phyloP scores from a whole-genome alignment of 2,113 vertebrate species.

The Dasyornis broadbenti region DNA sequence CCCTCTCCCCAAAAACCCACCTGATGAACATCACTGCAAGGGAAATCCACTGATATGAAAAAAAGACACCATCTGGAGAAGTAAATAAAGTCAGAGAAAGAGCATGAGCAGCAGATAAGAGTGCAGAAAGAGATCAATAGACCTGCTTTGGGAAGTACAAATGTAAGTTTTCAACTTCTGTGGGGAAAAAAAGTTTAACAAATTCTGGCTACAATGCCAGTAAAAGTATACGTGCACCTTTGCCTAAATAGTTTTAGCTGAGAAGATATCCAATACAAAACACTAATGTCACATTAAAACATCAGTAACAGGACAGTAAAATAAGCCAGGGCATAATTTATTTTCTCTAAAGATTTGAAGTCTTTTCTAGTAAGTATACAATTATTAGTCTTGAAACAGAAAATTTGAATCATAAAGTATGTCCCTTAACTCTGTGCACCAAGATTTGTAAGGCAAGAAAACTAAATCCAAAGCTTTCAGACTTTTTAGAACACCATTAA shows the following conservation, averaged over 20 bases:
- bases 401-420: not conserved
- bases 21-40: not conserved
- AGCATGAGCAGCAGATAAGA: not conserved
- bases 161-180: not conserved
- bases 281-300: not conserved
- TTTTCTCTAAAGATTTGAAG: not conserved
- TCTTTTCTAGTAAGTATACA: not conserved
- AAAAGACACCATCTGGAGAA: not conserved
- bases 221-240: not conserved
- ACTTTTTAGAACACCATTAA: not conserved
- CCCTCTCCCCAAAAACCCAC: fast-evolving
- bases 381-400: not conserved
- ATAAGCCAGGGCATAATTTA: not conserved
- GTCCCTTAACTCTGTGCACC: not conserved
- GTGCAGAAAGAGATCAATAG: not conserved
- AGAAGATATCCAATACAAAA: not conserved
- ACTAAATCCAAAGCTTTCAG: not conserved
- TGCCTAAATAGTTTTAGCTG: not conserved
- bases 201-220: not conserved
- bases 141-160: not conserved
- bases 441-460: not conserved
- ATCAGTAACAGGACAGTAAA: not conserved
- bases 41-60: not conserved
- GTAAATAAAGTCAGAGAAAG: not conserved
- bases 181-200: not conserved